Base-by-base conservation (phyloP, 2,888 invertebrate species). In the Calameuta filiformis region DNA sequence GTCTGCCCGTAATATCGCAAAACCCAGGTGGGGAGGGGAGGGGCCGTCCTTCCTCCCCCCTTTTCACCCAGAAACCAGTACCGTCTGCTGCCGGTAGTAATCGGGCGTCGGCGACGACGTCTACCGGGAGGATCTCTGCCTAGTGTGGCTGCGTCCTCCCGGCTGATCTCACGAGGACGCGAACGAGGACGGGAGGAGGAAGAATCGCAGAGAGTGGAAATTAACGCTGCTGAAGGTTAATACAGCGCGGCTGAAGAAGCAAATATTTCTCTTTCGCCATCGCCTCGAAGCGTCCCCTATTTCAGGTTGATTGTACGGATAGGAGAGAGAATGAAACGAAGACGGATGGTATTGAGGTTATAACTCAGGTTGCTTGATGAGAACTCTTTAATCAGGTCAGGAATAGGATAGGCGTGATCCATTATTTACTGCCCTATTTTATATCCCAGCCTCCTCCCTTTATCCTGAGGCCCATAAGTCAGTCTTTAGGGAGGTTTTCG, bases 291-390 rank as follows among this genome's bases (percentile, higher is more conserved):
- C 35, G 35, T 35, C 74, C 74, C 74, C 37, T 35, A 35, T 74
- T 74, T 74, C 30, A 35, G 37, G 31, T 74, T 35, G 74, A 74
- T 74, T 74, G 74, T 34, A 34, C 74, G 74, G 34, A 74, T 74
- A 35, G 35, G 35, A 74, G 74, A n/a, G 74, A 74, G 74, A 74
- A 74, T 71, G 71, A 71, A 71, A 71, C 71, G 71, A 71, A 74
- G 35, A 35, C 74, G 74, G 74, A 34, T 74, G 35, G 35, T 34
- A 74, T 74, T 35, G 74, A 35, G 74, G 35, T 74, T 35, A 74
- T 74, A 74, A 74, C 74, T 74, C 74, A 35, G 37, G 74, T 34
- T 74, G 74, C 74, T 74, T 35, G 74, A 74, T 74, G 74, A 74
- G 74, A 35, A 74, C 74, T 35, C 74, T 74, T 74, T 74, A 74